Base-by-base conservation (phyloP, 2,888 invertebrate species). In the Rosalia funebris region DNA sequence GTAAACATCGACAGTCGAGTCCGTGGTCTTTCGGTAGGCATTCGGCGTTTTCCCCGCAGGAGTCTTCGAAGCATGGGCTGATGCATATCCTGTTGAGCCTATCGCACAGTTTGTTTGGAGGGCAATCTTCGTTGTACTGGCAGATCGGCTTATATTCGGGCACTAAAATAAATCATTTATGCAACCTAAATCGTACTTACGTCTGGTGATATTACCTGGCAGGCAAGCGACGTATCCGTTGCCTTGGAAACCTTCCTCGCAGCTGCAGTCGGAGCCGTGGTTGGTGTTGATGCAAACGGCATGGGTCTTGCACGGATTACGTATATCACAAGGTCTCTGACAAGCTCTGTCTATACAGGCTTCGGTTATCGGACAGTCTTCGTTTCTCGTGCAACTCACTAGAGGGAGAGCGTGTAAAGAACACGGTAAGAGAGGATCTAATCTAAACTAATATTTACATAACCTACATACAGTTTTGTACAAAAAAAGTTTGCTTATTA, bases 111-210 rank as follows among this genome's bases (percentile, higher is more conserved):
- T 92, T 88, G 73, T 91, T 88, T n/a, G 92, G 91, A 54, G 93
- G 93, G 77, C 95, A 95, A 75, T 95, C 94, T 83, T 93, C 93
- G 75, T 95, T 94, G 81, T 93, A 93, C 79, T 94, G 94, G 78
- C 95, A 95, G 50, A 93, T 86, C 68, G 87, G 84, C 71, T 83
- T 83, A 63, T 83, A 73, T 53, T 76, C 73, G 9, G 52, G 25
- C n/a, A 75, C 77, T 77, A 56, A 25, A 32, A 12, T 15, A 44
- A 17, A 19, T 41, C 12, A 31, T 37, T 19, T 0, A 59, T 36
- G 32, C 10, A 7, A 20, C 3, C 10, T 25, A 25, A 25, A 25
- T 3, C 7, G 2, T 7, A 10, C 10, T 34, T 34, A 34, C 10
- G 3, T n/a, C 5, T 34, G 32, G 16, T 4, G n/a, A 45, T 50